Conservation (phyloP, 2,113 vertebrate genomes). For the Pogona vitticeps region DNA sequence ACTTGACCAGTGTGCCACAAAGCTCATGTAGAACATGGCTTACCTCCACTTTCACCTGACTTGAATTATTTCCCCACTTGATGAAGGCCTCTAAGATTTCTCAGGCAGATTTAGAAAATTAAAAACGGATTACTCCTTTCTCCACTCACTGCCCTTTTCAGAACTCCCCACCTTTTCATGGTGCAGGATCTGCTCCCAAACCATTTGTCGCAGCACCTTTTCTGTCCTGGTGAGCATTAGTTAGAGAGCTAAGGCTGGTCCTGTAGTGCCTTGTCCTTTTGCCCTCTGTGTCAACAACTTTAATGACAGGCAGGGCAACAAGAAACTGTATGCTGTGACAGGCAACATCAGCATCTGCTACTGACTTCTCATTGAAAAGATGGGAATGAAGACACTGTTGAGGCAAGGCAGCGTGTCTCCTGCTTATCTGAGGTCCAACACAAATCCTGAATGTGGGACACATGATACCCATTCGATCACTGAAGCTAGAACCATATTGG, state of each 20-base stretch:
- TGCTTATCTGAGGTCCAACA: background rate
- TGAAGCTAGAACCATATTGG: background rate
- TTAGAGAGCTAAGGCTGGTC: background rate
- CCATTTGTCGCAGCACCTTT: too few species aligned
- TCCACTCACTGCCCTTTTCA: background rate
- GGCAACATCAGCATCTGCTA: background rate
- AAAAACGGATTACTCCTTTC: too few species aligned
- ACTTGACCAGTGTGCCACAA: too few species aligned
- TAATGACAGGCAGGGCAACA: background rate
- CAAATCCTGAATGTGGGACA: background rate
- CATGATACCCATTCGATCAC: background rate
- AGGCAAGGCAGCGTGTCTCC: background rate
- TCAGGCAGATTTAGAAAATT: too few species aligned
- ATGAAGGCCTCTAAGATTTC: too few species aligned
- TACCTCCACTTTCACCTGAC: too few species aligned
- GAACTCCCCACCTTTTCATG: background rate
- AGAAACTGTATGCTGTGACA: background rate
- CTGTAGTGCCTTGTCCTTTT: background rate
- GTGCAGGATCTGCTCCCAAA: too few species aligned
- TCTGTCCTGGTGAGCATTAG: background rate
- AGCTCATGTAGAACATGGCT: background rate
- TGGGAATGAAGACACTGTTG: background rate
- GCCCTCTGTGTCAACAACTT: background rate
- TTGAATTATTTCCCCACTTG: too few species aligned
- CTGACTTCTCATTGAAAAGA: background rate